phyloP scores from a whole-genome alignment of 2,888 invertebrate species.

The Andrena praecox region DNA sequence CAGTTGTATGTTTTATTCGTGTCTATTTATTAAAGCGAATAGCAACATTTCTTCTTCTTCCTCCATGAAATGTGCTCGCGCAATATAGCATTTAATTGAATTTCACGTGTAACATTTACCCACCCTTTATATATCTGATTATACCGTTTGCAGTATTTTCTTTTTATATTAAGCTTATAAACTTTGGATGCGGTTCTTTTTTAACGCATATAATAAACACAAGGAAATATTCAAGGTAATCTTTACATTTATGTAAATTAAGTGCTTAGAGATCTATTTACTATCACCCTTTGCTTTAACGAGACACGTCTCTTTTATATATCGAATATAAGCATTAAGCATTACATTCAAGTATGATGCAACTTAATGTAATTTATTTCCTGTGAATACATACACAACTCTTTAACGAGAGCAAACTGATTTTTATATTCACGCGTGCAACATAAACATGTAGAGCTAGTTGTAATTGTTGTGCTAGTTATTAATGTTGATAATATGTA shows the following conservation, averaged over 20 bases:
- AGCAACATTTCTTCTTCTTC: conserved; percentile 23
- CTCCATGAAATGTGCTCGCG: conserved; percentile 29
- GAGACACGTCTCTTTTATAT: conserved; percentile 31
- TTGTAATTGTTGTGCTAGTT: conserved; percentile 73
- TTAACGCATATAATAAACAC: conserved; percentile 27
- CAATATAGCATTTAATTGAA: conserved; percentile 47
- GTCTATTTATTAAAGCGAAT: conserved; percentile 47
- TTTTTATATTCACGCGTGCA: conserved; percentile 70
- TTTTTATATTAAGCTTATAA: conserved; percentile 24
- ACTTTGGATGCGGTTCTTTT: background rate
- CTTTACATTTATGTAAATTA: conserved; percentile 48
- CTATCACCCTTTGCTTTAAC: conserved; percentile 17
- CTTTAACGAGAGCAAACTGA: conserved; percentile 41
- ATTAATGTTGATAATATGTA: conserved; percentile 62
- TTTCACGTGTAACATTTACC: conserved; percentile 19
- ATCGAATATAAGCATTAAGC: conserved; percentile 18
- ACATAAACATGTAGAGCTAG: conserved; percentile 68
- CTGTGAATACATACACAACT: conserved; percentile 32
- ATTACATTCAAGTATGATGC: conserved; percentile 9
- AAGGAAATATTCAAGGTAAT: conserved; percentile 27
- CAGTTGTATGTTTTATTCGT: conserved; percentile 6
- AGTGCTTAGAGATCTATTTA: conserved; percentile 36
- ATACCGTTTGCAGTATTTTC: conserved; percentile 41
- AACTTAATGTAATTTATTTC: conserved; percentile 29
- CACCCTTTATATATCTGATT: conserved; percentile 4